Base-by-base conservation (phyloP, 2,888 invertebrate species). In the Clepsis dumicolana region DNA sequence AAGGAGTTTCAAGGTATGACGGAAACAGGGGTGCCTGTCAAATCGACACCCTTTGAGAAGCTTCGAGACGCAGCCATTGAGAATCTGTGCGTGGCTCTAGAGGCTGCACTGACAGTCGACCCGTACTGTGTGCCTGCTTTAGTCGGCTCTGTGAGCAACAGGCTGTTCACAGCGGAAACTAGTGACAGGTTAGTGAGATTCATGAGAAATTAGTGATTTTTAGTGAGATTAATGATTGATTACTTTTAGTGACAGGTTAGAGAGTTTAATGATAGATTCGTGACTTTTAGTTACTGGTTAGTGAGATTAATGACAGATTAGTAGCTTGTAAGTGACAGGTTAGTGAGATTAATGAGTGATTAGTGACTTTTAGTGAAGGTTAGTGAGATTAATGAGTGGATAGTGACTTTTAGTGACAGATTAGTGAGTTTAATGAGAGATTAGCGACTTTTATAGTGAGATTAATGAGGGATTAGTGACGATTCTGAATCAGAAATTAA, bases 11-110 rank as follows among this genome's bases (percentile, higher is more conserved):
- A 94, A 77, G 93, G 94, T 0, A 88, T 95, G 16, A 87, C 91
- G 0, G 94, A 94, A 73, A 85, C 90, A 0, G 89, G 91, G 0
- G 94, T 94, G 0, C 93, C 93, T 0, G 86, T 90, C 0, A 93
- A 93, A 63, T 93, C 92, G 14, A 93, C 96, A 0, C 97, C 98
- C 0, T 98, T 99, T 89, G 98, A 99, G 89, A 97, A 97, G 70
- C 94, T 99, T 52, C 94, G 99, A 57, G 98, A 99, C 87, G 97
- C 98, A 0, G 99, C 99, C 2, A 99, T 99, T 75, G 98, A 98
- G 82, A 99, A 99, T 86, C 92, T 99, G 7, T 99, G 99, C 88
- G 96, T 97, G 81, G 98, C 99, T 1, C 84, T 99, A 50, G 96
- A 98, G 82, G 97, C 99, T 0, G 98, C 98, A 0, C 95, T 99